A percentile compares a stretch with the other conserved stretches of the same genome.
Evolutionary conservation across 2,888 invertebrate genomes (phyloP).

Genomic region (Apotomis turbidana): DNA sequence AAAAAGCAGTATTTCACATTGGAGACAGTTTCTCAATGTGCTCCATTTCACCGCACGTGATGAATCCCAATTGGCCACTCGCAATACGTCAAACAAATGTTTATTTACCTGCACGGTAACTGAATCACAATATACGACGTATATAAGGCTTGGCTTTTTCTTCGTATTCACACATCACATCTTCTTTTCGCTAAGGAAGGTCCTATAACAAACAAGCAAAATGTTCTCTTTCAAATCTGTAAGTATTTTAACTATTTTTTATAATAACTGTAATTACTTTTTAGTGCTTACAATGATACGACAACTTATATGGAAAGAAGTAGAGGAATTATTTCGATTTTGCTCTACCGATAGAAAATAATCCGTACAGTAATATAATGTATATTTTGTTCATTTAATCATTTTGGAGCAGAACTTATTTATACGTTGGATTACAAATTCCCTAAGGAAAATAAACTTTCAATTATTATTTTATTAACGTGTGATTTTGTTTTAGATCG

Average conservation of each 20-base stretch:
- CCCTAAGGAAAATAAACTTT: conserved; percentile 13
- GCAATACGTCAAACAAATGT: conserved; percentile 79
- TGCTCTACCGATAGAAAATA: too few species aligned
- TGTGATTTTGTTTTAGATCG: conserved; percentile 64
- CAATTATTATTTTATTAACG: too few species aligned
- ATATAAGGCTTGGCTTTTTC: conserved; percentile 74
- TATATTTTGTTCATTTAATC: too few species aligned
- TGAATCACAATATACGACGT: conserved; percentile 77
- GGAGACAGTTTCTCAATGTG: conserved; percentile 72
- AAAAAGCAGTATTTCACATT: conserved; percentile 58
- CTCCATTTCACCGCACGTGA: conserved; percentile 77
- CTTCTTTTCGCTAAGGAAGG: conserved; percentile 77
- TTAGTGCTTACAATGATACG: background rate
- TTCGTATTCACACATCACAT: conserved; percentile 69
- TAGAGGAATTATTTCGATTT: too few species aligned
- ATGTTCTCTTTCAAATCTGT: conserved; percentile 82
- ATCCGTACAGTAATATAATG: too few species aligned
- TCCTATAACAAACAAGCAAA: conserved; percentile 69
- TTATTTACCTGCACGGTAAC: conserved; percentile 68
- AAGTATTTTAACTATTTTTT: conserved; percentile 49
- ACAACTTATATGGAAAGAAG: too few species aligned
- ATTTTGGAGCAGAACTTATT: too few species aligned
- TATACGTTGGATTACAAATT: too few species aligned
- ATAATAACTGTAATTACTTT: conserved; percentile 1
- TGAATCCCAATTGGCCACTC: conserved; percentile 77